Evolutionary conservation across 2,888 invertebrate genomes (phyloP).

Genomic region (Escarpia spicata): DNA sequence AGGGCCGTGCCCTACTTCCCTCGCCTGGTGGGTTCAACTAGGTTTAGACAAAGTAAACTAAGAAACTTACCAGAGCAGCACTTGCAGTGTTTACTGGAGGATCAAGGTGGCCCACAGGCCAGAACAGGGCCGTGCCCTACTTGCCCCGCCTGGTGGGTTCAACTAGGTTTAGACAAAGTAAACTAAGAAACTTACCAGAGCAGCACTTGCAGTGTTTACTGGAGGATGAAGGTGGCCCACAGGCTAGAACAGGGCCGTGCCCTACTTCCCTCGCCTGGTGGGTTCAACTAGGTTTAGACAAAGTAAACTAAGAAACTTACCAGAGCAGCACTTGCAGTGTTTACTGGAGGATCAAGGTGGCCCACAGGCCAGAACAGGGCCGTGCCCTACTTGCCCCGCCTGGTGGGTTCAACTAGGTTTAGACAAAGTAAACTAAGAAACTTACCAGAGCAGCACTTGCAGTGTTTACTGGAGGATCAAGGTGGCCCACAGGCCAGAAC

Average conservation of each 20-base stretch:
- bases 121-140: neutral
- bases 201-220: no score
- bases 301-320: neutral
- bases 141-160: no score
- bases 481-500: no score
- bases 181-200: no score
- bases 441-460: no score
- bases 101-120: neutral
- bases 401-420: neutral
- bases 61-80: no score
- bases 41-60: neutral
- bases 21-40: no score
- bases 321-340: neutral
- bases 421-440: neutral
- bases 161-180: neutral
- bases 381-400: neutral
- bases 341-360: neutral
- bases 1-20: neutral
- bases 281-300: neutral
- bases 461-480: no score
- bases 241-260: neutral
- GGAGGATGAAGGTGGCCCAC: no score
- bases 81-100: neutral
- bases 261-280: neutral
- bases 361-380: neutral